Conservation (phyloP, 2,797 vertebrate genomes). For the Brotogeris chrysoptera region DNA sequence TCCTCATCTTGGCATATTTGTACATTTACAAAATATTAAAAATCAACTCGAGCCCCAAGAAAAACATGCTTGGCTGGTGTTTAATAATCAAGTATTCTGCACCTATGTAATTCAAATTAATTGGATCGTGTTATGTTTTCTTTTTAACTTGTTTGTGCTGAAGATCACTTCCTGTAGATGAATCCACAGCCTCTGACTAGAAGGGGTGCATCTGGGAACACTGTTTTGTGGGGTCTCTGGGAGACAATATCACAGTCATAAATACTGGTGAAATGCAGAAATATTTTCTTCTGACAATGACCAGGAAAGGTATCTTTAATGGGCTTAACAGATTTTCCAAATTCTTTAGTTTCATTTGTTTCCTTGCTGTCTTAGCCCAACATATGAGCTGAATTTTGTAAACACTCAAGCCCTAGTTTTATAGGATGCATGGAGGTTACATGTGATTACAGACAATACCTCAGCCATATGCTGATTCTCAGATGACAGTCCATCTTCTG, state of each 20-base stretch:
- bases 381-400: not conserved
- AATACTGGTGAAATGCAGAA: not conserved
- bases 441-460: not conserved
- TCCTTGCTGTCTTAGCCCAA: rapidly evolving
- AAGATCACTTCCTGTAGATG: not conserved
- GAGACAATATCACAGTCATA: not conserved
- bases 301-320: not conserved
- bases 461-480: not conserved
- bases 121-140: not conserved
- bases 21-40: not conserved
- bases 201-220: not conserved
- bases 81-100: not conserved
- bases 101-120: not conserved
- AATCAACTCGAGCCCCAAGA: not conserved
- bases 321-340: not conserved
- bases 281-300: not conserved
- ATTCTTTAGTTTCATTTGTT: not conserved
- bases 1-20: not conserved
- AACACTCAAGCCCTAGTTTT: not conserved
- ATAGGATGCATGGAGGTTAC: not conserved
- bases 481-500: not conserved
- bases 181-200: not conserved
- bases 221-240: not conserved
- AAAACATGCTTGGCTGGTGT: not conserved
- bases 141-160: not conserved